Evolutionary conservation across 2,797 vertebrate species (phyloP), one percentile per base, ranked within the genome.

Genomic region (Sebastes itinus): DNA sequence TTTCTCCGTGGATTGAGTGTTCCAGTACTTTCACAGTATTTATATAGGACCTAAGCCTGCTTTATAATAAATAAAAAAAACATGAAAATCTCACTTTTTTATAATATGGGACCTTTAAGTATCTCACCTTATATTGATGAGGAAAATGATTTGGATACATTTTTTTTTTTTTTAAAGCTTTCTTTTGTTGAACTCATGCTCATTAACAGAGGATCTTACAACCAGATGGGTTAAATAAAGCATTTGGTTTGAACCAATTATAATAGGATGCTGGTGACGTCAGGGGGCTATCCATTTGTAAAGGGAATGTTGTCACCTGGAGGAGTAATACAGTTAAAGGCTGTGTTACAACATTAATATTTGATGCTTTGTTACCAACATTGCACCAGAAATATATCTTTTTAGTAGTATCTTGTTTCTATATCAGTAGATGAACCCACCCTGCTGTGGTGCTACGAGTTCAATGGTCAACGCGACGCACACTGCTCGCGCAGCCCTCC

Each of bases 391-490:
- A 32, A 65, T 32, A 1, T 10, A 22, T 54, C 1, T 52, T 42
- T 16, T 16, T 42, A 16, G 6, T 42, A 42, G 38, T 27, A 52
- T 23, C 54, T 32, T 38, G 35, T 38, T 38, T 60, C 12, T 79
- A 22, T 25, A 42, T 62, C 42, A 52, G 52, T 49, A 59, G 71
- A 78, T 82, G 38, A 76, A 83, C 81, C 84, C 84, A 78, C 85
- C 82, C 42, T 46, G 80, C 69, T 62, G 68, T 61, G 82, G 27
- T 77, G 81, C 70, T 80, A 18, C 59, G 89, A 85, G 90, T 91
- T 90, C 91, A 92, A 91, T 89, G 91, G 90, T 92, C 89, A 90
- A 74, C 77, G 88, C 87, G 75, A 92, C 88, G 84, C 86, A 85
- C 87, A 77, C 16, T 67, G 77, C 87, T 91, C 88, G 83, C 90